Evolutionary conservation across 2,797 vertebrate genomes (phyloP).

Genomic region (Mionectes olivaceus): DNA sequence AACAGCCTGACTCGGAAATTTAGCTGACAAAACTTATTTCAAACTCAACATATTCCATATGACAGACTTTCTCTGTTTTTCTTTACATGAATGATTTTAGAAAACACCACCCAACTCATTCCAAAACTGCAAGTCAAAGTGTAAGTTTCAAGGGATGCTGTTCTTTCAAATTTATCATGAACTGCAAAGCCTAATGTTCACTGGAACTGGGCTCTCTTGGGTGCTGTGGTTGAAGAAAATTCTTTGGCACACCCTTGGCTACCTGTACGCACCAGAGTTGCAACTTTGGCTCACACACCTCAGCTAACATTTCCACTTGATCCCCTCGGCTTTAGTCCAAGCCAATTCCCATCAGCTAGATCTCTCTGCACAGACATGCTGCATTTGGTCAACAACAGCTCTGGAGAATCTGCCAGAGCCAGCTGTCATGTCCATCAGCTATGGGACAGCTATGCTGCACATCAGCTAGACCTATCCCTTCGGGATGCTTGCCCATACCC

Average conservation of each 20-base stretch:
- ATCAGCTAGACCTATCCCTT: background rate
- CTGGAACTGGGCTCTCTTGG: background rate
- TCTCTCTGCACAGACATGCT: background rate
- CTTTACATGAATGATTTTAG: slow-evolving; percentile 14
- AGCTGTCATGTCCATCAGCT: slow-evolving; percentile 26
- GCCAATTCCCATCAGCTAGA: background rate
- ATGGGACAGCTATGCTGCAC: background rate
- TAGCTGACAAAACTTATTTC: background rate
- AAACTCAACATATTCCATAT: background rate
- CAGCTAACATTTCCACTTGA: background rate
- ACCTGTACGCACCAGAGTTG: background rate
- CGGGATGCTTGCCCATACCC: background rate
- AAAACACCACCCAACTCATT: background rate
- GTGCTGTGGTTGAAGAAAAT: background rate
- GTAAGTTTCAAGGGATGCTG: background rate
- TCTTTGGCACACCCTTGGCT: background rate
- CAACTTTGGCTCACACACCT: background rate
- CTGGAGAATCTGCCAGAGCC: background rate
- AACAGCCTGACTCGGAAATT: background rate
- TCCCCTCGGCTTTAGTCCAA: background rate
- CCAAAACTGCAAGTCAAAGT: background rate
- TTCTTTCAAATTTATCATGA: background rate
- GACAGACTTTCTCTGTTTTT: background rate
- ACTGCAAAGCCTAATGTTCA: background rate
- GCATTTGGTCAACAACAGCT: background rate